Conservation (phyloP, 2,888 invertebrate genomes). For the Cynaeus angustus region DNA sequence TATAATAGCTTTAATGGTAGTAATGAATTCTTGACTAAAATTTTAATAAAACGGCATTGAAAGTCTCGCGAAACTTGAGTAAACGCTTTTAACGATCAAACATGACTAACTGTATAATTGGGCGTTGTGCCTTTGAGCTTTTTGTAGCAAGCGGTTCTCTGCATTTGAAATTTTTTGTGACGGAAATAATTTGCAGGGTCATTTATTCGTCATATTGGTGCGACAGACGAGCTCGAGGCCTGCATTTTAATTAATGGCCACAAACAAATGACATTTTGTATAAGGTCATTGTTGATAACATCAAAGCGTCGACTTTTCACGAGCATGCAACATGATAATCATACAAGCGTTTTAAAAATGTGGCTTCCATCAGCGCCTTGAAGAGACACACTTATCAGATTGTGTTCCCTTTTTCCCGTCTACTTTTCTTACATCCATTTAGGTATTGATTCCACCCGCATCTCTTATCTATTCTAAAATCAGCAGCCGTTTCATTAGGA, state of each 20-base stretch:
- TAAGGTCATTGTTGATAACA: conserved; percentile 33
- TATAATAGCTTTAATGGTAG: too few species aligned
- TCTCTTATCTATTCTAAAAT: conserved; percentile 47
- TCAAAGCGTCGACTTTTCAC: conserved; percentile 24
- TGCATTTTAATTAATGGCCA: conserved; percentile 38
- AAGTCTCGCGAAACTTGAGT: conserved; percentile 6
- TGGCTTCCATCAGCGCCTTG: conserved; percentile 49
- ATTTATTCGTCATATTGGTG: conserved; percentile 43
- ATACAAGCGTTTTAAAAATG: conserved; percentile 38
- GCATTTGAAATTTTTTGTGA: conserved; percentile 33
- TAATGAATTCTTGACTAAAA: too few species aligned
- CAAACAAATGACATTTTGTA: conserved; percentile 37
- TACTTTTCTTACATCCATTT: conserved; percentile 57
- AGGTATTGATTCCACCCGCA: conserved; percentile 58
- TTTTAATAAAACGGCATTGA: conserved; percentile 3
- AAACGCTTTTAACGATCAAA: conserved; percentile 25
- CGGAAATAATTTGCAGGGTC: conserved; percentile 39
- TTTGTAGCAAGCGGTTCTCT: conserved; percentile 10
- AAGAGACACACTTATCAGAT: conserved; percentile 63
- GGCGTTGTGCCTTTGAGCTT: conserved; percentile 21
- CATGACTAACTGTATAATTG: conserved; percentile 28
- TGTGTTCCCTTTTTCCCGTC: conserved; percentile 59
- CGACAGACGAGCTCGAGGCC: conserved; percentile 39
- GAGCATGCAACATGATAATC: conserved; percentile 35
- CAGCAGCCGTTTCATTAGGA: conserved; percentile 48